Evolutionary conservation across 1,140 invertebrate genomes (phyloP), one percentile per base, ranked within the genome.

Genomic region (Aphelenchoides fujianensis): DNA sequence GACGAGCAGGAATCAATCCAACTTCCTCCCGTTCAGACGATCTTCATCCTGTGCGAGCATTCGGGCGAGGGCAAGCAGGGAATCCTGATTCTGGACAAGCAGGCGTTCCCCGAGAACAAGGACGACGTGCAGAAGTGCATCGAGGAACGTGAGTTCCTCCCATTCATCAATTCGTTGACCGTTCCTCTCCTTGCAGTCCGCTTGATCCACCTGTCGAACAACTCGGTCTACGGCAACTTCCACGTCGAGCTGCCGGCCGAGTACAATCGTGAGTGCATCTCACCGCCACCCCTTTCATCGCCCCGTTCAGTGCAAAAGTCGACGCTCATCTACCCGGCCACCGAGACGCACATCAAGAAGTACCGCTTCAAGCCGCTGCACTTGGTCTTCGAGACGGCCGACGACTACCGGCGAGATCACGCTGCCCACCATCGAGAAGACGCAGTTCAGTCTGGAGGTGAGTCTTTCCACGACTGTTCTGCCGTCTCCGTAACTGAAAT

Each of bases 301-400:
- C n/a, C 30, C 32, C 35, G 74, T 75, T 75, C 41, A 76, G 75
- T 62, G 92, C 87, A 95, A 0, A 93, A 92, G 82, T 89, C 90
- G 2, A 92, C 91, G 1, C 87, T 96, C 30, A 93, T 97, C 72
- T 91, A 92, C 86, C 95, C 95, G 12, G 94, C 94, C 0, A 92
- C 92, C 23, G 89, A 91, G 16, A 93, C 94, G 80, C 94, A 97
- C 81, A 90, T 97, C 48, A 85, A 90, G 5, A 96, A 96, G 83
- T 97, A 91, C 85, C 88, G 88, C 19, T 85, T 87, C 55, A 90
- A 92, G 79, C 88, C 90, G 61, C 83, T 88, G 12, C 89, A 90
- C 83, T 84, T 96, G 9, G 86, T 97, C 1, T 85, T 90, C 72
- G 95, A 98, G 87, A 95, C 93, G 5, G 88, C 90, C 57, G 89